These are phyloP conservation scores for Hydrotaea diabolus DNA, from an alignment of 2,888 invertebrate species.

Conservation along the genomic window DNA sequence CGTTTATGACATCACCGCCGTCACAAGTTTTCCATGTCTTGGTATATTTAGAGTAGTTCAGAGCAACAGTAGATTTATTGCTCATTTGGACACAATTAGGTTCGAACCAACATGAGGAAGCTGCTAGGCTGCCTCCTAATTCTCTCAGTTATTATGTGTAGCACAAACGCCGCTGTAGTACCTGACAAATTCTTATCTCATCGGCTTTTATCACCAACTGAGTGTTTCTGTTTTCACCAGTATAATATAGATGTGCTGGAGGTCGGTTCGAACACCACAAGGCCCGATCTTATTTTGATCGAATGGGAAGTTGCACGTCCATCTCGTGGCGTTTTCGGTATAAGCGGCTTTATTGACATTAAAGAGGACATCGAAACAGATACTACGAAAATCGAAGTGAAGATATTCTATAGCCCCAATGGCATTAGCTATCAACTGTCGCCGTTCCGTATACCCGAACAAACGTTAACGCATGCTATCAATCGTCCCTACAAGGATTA, in stretches of 20 bases:
- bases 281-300: background rate
- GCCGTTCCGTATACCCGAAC: constrained; percentile 8
- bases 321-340: constrained; percentile 21
- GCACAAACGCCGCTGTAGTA: too few species aligned
- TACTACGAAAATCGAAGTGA: background rate
- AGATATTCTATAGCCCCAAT: constrained; percentile 33
- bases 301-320: background rate
- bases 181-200: too few species aligned
- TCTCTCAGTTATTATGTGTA: too few species aligned
- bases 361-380: constrained; percentile 39
- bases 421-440: constrained; percentile 33
- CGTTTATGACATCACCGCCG: too few species aligned
- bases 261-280: constrained; percentile 38
- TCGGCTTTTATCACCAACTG: too few species aligned
- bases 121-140: too few species aligned
- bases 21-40: too few species aligned
- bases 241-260: constrained; percentile 10
- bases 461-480: background rate
- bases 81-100: too few species aligned
- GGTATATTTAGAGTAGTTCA: too few species aligned
- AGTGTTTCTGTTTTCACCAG: background rate
- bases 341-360: constrained; percentile 2
- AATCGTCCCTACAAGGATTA: constrained; percentile 30
- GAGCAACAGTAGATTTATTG: too few species aligned
- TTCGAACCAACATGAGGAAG: too few species aligned